Conservation (phyloP, 2,888 invertebrate genomes). For the Eremobia ochroleuca region DNA sequence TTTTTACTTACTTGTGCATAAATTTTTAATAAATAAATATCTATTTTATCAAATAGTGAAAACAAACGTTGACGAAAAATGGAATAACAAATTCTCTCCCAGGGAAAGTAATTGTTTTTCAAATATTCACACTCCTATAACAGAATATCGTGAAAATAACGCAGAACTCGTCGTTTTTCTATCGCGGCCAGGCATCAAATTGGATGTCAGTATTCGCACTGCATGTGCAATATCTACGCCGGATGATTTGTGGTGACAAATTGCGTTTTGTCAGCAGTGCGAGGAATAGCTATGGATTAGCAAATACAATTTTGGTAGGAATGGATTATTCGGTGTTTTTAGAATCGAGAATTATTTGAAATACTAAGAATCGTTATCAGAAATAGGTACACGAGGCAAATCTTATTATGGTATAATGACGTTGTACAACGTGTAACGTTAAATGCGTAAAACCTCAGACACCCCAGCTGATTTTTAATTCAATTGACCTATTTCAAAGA, state of each 20-base stretch:
- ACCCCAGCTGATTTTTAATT: no score
- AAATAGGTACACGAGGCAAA: background rate
- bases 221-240: slow-evolving; percentile 33
- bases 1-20: no score
- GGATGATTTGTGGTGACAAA: slow-evolving; percentile 53
- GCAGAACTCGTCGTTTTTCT: background rate
- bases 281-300: slow-evolving; percentile 11
- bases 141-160: background rate
- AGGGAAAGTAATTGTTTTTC: background rate
- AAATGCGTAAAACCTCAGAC: no score
- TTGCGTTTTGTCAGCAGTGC: slow-evolving; percentile 25
- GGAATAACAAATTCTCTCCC: background rate
- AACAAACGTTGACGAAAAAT: background rate
- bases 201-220: slow-evolving; percentile 33
- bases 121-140: background rate
- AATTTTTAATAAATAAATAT: no score
- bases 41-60: no score
- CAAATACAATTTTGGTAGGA: slow-evolving; percentile 4
- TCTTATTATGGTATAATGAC: background rate
- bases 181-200: slow-evolving; percentile 28
- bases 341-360: background rate
- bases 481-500: no score
- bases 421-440: no score
- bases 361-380: background rate
- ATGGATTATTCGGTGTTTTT: background rate